Percentiles rank a stretch among this genome's conserved stretches.
These are phyloP conservation scores for Eristalis pertinax DNA, from an alignment of 2,888 invertebrate genomes.

Conservation along the genomic window DNA sequence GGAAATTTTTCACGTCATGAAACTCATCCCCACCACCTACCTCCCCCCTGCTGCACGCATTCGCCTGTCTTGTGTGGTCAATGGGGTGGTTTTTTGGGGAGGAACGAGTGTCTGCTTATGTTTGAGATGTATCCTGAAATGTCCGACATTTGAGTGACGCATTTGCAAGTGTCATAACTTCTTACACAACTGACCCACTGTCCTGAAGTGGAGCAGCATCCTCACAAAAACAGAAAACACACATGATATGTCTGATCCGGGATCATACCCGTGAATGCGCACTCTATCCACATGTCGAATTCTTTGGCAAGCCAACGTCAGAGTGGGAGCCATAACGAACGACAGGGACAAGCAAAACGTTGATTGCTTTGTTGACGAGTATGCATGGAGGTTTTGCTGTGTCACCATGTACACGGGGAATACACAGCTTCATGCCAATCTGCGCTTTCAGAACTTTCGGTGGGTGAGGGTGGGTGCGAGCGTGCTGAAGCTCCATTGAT, in stretches of 20 bases:
- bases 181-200: neutral
- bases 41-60: neutral
- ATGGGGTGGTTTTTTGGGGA: neutral
- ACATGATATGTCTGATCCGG: neutral
- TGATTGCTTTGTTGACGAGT: constrained; percentile 39
- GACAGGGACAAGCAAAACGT: neutral
- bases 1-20: neutral
- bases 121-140: neutral
- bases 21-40: neutral
- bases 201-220: neutral
- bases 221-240: neutral
- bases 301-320: neutral
- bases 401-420: neutral
- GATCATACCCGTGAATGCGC: neutral
- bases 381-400: constrained; percentile 9
- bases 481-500: neutral
- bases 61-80: neutral
- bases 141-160: neutral
- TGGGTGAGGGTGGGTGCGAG: neutral
- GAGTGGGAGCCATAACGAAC: neutral
- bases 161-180: neutral
- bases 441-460: neutral
- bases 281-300: neutral
- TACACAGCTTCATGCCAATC: constrained; percentile 3
- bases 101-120: neutral